Evolutionary conservation across 2,113 vertebrate genomes (phyloP).

Genomic region (Pleuronectes platessa): DNA sequence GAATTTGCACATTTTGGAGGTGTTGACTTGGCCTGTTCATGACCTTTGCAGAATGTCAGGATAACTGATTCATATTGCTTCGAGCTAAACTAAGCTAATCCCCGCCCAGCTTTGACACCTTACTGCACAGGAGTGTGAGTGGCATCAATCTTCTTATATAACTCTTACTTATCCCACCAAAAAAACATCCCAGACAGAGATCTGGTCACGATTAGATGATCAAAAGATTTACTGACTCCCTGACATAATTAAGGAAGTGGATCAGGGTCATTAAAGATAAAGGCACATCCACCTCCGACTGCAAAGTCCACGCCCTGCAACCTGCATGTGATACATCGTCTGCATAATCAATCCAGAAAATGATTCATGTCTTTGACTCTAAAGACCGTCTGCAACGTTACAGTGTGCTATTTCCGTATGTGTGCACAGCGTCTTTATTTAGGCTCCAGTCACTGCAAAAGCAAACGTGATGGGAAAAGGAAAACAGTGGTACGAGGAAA

Average conservation of each 20-base stretch:
- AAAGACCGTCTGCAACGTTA: conserved; percentile 15
- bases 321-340: background rate
- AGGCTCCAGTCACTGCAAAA: conserved; percentile 37
- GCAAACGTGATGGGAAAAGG: conserved; percentile 20
- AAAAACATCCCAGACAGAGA: background rate
- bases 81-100: too few species aligned
- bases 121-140: too few species aligned
- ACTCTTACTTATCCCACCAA: background rate
- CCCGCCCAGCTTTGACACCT: too few species aligned
- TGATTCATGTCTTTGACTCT: background rate
- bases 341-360: too few species aligned
- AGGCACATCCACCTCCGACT: background rate
- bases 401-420: background rate
- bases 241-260: too few species aligned
- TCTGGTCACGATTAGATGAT: background rate
- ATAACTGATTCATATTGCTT: too few species aligned
- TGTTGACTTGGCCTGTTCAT: too few species aligned
- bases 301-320: background rate
- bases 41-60: too few species aligned
- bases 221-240: conserved; percentile 1
- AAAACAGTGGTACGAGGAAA: conserved; percentile 34
- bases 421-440: conserved; percentile 27
- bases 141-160: background rate
- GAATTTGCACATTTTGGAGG: too few species aligned
- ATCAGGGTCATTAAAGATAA: conserved; percentile 17